A percentile compares a stretch with the other conserved stretches of the same genome.
Conservation (phyloP, 2,113 vertebrate genomes). For the Capricornis sumatraensis region DNA sequence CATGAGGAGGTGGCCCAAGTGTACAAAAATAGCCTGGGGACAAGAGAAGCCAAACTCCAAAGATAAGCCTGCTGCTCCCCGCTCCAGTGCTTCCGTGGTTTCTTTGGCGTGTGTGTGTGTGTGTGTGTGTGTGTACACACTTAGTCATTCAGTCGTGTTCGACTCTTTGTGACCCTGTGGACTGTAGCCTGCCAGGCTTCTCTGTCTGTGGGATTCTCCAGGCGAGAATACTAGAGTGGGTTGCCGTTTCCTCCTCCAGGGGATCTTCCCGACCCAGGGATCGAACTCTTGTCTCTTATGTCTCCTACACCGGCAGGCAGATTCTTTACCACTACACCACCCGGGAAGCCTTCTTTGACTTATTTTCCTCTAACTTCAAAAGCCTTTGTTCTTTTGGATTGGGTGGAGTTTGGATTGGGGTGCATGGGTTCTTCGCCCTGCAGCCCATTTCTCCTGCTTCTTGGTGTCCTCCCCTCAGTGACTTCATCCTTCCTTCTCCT, state of each 20-base stretch:
- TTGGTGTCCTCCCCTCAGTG: neutral
- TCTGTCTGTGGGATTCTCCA: neutral
- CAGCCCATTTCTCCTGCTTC: neutral
- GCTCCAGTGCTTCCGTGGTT: neutral
- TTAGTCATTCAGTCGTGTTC: neutral
- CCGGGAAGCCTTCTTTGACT: neutral
- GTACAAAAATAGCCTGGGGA: neutral
- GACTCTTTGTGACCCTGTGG: neutral
- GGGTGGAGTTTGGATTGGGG: neutral
- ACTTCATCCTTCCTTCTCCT: constrained; percentile 37
- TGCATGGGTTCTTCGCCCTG: neutral
- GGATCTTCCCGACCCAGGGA: neutral
- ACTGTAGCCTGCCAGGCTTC: neutral
- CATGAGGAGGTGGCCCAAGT: neutral
- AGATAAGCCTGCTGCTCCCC: neutral
- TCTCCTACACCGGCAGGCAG: neutral
- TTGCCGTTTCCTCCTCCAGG: neutral
- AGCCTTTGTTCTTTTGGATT: neutral
- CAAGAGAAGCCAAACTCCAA: neutral
- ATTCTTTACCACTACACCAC: neutral
- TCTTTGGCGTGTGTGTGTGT: neutral
- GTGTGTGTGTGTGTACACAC: neutral
- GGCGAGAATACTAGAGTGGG: neutral
- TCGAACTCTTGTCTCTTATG: neutral
- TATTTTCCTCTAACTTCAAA: neutral